phyloP scores from a whole-genome alignment of 2,797 vertebrate genomes.

The Clamator glandarius region DNA sequence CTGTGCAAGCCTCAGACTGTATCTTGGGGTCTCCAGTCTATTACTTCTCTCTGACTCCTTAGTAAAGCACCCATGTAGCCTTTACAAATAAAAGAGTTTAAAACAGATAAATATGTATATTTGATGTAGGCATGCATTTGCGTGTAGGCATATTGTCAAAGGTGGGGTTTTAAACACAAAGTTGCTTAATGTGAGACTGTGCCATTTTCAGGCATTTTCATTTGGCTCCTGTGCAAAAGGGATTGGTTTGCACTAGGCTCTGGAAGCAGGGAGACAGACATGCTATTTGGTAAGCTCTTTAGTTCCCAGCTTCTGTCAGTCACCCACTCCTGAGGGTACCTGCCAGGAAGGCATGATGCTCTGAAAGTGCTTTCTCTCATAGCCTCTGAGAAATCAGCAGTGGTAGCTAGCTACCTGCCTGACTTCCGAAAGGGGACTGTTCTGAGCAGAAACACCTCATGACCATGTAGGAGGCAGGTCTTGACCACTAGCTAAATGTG shows the following conservation, averaged over 20 bases:
- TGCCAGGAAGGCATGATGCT: not conserved
- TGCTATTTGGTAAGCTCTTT: not conserved
- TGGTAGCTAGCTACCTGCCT: not conserved
- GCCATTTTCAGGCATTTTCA: not conserved
- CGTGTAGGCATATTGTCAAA: not conserved
- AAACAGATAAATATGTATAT: rapidly evolving
- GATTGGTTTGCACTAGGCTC: not conserved
- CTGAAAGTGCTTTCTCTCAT: not conserved
- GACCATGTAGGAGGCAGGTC: not conserved
- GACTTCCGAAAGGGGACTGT: not conserved
- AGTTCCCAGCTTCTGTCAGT: not conserved
- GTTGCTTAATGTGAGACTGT: not conserved
- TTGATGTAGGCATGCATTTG: not conserved
- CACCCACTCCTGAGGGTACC: rapidly evolving
- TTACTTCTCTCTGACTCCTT: not conserved
- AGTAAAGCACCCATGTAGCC: not conserved
- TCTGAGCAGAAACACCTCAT: not conserved
- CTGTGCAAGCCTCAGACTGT: not conserved
- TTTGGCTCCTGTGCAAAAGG: not conserved
- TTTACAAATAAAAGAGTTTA: not conserved
- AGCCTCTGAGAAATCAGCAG: not conserved
- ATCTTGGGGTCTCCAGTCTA: not conserved
- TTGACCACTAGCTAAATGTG: not conserved
- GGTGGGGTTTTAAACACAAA: not conserved
- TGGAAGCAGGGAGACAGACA: not conserved